phyloP scores from a whole-genome alignment of 2,113 vertebrate species.

The Ahaetulla prasina region DNA sequence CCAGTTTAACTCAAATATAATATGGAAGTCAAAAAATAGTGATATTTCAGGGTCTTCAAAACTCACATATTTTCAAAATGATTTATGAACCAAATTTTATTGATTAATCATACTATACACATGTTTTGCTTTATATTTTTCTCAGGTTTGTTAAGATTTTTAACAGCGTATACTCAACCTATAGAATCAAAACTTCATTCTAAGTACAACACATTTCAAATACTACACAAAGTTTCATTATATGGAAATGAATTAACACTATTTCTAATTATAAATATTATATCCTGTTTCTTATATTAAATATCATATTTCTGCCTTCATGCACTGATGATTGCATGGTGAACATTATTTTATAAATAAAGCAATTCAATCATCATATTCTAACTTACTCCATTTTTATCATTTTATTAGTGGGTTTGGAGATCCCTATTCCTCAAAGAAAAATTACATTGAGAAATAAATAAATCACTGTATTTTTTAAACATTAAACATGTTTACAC shows the following conservation, averaged over 20 bases:
- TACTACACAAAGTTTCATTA: background rate
- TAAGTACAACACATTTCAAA: background rate
- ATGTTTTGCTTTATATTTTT: background rate
- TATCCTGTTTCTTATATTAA: background rate
- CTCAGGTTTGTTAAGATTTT: background rate
- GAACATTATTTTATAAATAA: background rate
- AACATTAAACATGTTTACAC: background rate
- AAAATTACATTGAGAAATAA: background rate
- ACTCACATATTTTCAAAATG: background rate
- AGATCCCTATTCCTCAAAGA: background rate
- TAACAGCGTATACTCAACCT: background rate
- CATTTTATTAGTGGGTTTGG: background rate
- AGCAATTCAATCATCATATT: background rate
- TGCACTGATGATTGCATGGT: background rate
- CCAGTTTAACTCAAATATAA: background rate
- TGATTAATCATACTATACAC: background rate
- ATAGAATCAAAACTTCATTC: background rate
- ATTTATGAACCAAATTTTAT: background rate
- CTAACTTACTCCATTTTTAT: background rate
- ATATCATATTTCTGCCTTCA: background rate
- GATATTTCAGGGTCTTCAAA: background rate
- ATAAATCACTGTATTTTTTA: background rate
- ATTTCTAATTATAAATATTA: background rate
- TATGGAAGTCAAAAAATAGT: background rate
- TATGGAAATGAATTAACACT: background rate